Conservation (phyloP, 2,113 vertebrate genomes). For the Lamprologus lemairii region DNA sequence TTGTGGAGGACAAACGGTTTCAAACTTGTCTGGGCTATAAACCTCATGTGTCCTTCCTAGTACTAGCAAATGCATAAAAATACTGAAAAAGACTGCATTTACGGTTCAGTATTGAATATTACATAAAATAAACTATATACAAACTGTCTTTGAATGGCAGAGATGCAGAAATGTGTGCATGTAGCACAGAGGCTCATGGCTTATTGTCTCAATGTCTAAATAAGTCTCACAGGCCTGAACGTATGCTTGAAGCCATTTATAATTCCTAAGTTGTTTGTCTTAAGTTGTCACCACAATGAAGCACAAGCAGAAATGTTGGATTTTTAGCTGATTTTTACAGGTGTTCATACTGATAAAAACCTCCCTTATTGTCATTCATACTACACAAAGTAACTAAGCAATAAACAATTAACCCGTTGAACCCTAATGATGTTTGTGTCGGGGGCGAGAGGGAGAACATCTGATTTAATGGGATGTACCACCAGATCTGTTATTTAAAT, state of each 20-base stretch:
- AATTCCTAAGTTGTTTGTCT: not conserved
- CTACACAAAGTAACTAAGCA: not conserved
- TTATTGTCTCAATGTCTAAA: not conserved
- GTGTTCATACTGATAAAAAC: not conserved
- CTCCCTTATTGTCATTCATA: not conserved
- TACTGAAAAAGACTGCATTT: not conserved
- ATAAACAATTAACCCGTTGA: not conserved
- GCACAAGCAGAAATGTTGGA: not conserved
- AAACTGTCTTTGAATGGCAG: not conserved
- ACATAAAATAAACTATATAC: not conserved
- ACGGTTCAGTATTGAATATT: not conserved
- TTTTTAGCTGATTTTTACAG: not conserved
- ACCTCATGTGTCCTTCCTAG: not conserved
- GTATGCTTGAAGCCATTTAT: not conserved
- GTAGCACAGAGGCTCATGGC: not conserved
- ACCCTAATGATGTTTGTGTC: not conserved
- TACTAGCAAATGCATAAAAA: not conserved
- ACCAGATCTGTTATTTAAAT: not conserved
- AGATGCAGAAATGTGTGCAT: not conserved
- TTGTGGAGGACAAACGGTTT: not conserved
- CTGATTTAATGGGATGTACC: not conserved
- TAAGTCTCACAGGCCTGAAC: not conserved
- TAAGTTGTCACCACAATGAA: not conserved
- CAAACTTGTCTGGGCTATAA: not conserved
- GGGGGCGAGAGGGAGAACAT: fast-evolving